A percentile compares a stretch with the other conserved stretches of the same genome.
Evolutionary conservation across 2,797 vertebrate genomes (phyloP).

Genomic region (Botia almorhae): DNA sequence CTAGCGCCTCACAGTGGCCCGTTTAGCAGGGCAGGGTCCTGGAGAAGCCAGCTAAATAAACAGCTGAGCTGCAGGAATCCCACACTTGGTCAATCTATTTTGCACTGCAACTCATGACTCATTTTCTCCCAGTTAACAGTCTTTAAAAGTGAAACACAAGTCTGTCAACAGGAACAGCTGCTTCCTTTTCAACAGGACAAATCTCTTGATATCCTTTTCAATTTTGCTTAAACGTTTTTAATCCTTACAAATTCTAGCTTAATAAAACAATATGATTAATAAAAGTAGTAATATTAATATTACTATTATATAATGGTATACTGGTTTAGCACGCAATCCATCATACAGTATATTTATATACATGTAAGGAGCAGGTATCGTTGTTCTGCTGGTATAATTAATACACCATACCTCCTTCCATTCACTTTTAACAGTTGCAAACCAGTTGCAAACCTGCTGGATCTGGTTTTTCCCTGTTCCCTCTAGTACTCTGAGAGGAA

Average conservation of each 20-base stretch:
- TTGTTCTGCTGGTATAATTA: background rate
- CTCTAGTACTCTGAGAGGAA: constrained; percentile 49
- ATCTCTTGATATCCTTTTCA: background rate
- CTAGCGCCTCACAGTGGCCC: constrained; percentile 50
- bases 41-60: constrained; percentile 52
- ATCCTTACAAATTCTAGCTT: no score
- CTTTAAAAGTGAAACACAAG: background rate
- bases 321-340: background rate
- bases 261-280: no score
- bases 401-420: constrained; percentile 2
- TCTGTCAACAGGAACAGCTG: constrained; percentile 4
- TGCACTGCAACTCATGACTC: constrained; percentile 43
- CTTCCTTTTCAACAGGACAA: constrained; percentile 1
- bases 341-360: background rate
- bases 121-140: constrained; percentile 13
- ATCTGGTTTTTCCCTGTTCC: constrained; percentile 61
- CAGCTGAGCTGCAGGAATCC: constrained; percentile 38
- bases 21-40: constrained; percentile 59
- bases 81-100: constrained; percentile 51
- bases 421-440: constrained; percentile 26
- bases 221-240: no score
- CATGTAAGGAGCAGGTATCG: background rate
- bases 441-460: constrained; percentile 49
- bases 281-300: background rate
- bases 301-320: no score